These are phyloP conservation scores for Melieria omissa DNA, from an alignment of 2,888 invertebrate species.

Conservation along the genomic window DNA sequence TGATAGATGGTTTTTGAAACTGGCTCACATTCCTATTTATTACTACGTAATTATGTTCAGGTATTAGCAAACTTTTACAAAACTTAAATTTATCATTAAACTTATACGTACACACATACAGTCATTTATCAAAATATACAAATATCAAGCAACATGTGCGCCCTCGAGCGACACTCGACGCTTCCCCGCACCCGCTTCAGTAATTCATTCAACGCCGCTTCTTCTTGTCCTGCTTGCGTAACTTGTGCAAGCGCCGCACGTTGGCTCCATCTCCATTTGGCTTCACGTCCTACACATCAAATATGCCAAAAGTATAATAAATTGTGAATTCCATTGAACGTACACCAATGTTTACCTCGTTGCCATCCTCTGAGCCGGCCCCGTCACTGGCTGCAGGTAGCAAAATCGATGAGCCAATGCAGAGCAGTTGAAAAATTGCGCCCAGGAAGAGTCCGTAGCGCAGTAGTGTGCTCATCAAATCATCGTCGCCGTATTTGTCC, in stretches of 20 bases:
- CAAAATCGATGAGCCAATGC: slow-evolving; percentile 84
- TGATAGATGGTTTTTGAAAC: too few species aligned
- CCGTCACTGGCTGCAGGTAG: slow-evolving; percentile 71
- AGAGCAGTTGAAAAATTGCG: slow-evolving; percentile 87
- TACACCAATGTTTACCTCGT: slow-evolving; percentile 42
- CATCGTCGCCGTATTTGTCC: slow-evolving; percentile 69
- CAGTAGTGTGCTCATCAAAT: slow-evolving; percentile 78
- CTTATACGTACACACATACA: not conserved
- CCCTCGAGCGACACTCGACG: too few species aligned
- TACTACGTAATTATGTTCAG: too few species aligned
- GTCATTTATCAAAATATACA: not conserved
- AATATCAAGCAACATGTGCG: too few species aligned
- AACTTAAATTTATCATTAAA: too few species aligned
- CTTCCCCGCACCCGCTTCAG: too few species aligned
- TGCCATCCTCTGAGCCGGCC: slow-evolving; percentile 48
- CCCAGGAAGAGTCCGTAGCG: slow-evolving; percentile 86
- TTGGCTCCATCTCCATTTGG: slow-evolving; percentile 46
- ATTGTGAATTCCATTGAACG: not conserved
- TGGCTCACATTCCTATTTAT: too few species aligned
- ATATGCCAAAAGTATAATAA: slow-evolving; percentile 4
- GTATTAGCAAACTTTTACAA: too few species aligned
- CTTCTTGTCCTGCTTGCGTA: slow-evolving; percentile 62
- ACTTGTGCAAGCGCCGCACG: slow-evolving; percentile 60
- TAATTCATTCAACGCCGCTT: slow-evolving; percentile 56
- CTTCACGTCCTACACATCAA: slow-evolving; percentile 47